Base-by-base conservation (phyloP, 2,888 invertebrate species). In the Ennomos erosarius region DNA sequence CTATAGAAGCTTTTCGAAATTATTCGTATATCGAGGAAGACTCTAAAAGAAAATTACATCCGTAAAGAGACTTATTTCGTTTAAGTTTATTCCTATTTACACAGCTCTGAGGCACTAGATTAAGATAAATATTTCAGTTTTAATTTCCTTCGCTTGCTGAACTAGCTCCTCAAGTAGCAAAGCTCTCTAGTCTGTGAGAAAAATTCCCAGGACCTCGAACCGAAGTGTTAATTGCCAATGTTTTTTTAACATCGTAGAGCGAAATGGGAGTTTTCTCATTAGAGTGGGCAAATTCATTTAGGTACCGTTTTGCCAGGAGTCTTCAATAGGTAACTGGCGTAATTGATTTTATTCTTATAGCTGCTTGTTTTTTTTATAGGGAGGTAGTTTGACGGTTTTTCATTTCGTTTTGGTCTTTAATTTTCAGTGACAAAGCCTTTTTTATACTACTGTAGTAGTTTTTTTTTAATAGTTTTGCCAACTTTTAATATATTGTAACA, bases 211-310 rank as follows among this genome's bases (percentile, higher is more conserved):
- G 59, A 62, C 56, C 69, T 49, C 60, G 42, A 68, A 77, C 74
- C 71, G 73, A 67, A 67, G 57, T 59, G 78, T 69, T 84, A 83
- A 84, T 84, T 81, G 79, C 74, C 69, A 59, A 62, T 67, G 54
- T 71, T 76, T 83, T 82, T 81, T 78, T 75, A 71, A 61, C 64
- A 68, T 12, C 67, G 66, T 71, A 59, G 62, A 68, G 64, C 74
- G 72, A 81, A 86, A 82, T 82, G 71, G 73, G 82, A 86, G 75
- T 87, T 87, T 87, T 85, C 87, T 84, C 84, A 82, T 85, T 86
- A 87, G 75, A 78, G 75, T 68, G 74, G 68, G 84, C 75, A 85
- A 87, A 85, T 87, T 85, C 82, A 81, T 84, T 87, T 84, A 81
- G 77, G 69, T 75, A 70, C 65, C 66, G 50, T 70, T 75, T 73